These are phyloP conservation scores for Drosophila tripunctata DNA, from an alignment of 2,888 invertebrate genomes.

Conservation along the genomic window DNA sequence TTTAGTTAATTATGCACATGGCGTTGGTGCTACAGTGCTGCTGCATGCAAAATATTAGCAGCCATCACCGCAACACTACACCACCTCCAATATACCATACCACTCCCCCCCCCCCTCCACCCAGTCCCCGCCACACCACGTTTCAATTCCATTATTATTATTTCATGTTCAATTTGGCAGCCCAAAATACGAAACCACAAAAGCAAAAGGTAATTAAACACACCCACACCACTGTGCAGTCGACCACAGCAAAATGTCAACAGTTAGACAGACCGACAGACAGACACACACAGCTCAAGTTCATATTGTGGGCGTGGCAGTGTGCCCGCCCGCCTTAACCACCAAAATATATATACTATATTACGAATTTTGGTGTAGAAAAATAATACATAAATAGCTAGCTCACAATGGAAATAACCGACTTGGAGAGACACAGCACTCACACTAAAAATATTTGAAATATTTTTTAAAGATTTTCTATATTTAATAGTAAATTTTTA, in stretches of 20 bases:
- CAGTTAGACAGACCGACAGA: conserved; percentile 2
- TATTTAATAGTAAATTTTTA: no score
- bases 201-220: conserved; percentile 39
- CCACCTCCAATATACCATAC: not conserved
- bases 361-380: not conserved
- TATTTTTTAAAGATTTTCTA: no score
- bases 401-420: not conserved
- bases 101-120: not conserved
- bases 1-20: conserved; percentile 45
- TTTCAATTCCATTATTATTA: conserved; percentile 40
- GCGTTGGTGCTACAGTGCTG: conserved; percentile 3
- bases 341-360: not conserved
- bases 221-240: not conserved
- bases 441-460: no score
- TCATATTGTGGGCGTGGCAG: not conserved
- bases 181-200: conserved; percentile 22
- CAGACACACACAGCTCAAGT: not conserved
- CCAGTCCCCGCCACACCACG: not conserved
- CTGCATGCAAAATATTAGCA: conserved; percentile 8
- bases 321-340: not conserved
- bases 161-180: conserved; percentile 52
- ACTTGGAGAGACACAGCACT: not conserved
- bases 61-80: conserved; percentile 12
- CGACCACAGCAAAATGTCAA: conserved; percentile 46
- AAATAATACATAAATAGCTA: not conserved